Conservation (phyloP, 2,888 invertebrate species). For the Acronicta aceris region DNA sequence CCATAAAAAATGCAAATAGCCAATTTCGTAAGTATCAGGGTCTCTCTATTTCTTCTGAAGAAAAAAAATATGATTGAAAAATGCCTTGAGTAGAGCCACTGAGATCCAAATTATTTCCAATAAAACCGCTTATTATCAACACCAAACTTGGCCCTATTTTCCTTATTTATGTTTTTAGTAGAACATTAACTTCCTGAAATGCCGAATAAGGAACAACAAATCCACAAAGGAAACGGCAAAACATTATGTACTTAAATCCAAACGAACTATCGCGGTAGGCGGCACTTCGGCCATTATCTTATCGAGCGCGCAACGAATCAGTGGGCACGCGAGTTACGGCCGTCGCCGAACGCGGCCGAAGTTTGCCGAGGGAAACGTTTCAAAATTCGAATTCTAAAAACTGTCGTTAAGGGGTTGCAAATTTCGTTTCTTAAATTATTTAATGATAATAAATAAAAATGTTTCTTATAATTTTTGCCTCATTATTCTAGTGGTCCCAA, state of each 20-base stretch:
- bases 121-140: background rate
- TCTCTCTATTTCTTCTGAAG: too few species aligned
- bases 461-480: too few species aligned
- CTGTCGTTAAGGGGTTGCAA: constrained; percentile 63
- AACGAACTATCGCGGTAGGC: constrained; percentile 61
- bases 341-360: constrained; percentile 64
- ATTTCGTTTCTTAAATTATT: background rate
- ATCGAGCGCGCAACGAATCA: constrained; percentile 81
- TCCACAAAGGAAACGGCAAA: constrained; percentile 34
- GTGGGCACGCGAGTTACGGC: constrained; percentile 83
- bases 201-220: constrained; percentile 39
- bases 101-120: background rate
- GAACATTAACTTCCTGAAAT: constrained; percentile 10
- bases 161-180: constrained; percentile 1
- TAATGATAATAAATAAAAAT: too few species aligned
- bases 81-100: background rate
- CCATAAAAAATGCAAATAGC: too few species aligned
- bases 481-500: too few species aligned
- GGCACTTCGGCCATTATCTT: constrained; percentile 73
- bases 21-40: too few species aligned
- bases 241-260: constrained; percentile 58
- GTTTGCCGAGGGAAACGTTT: constrained; percentile 62
- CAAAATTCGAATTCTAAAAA: constrained; percentile 69
- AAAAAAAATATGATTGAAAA: too few species aligned
- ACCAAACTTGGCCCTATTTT: background rate